Percentiles rank a stretch among this genome's conserved stretches.
Evolutionary conservation across 2,888 invertebrate genomes (phyloP).

Genomic region (Lochmaea crataegi): DNA sequence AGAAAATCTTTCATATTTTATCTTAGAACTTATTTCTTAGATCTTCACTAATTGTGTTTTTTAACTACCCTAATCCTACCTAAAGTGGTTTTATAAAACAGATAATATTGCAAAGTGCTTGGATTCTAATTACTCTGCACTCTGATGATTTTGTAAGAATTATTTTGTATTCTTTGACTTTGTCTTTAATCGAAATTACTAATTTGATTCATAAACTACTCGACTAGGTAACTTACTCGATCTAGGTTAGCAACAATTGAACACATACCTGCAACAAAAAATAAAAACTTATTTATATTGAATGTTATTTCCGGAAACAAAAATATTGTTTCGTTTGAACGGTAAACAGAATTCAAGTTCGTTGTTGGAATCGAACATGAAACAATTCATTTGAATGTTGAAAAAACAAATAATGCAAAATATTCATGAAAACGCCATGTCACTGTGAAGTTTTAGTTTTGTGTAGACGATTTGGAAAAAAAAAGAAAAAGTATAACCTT

Average conservation of each 20-base stretch:
- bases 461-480: not conserved
- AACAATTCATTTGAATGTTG: not conserved
- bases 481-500: not conserved
- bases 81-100: too few species aligned
- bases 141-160: too few species aligned
- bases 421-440: slow-evolving; percentile 12
- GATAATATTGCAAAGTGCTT: too few species aligned
- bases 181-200: too few species aligned
- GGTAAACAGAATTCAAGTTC: not conserved
- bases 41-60: too few species aligned
- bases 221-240: not conserved
- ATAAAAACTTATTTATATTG: not conserved
- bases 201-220: too few species aligned
- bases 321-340: not conserved
- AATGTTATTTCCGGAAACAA: not conserved
- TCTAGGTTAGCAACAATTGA: not conserved
- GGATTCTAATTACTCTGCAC: too few species aligned
- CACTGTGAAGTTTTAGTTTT: not conserved
- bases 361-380: not conserved
- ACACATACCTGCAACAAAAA: slow-evolving; percentile 16
- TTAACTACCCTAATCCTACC: too few species aligned
- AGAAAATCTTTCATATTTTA: too few species aligned
- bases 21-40: too few species aligned
- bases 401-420: slow-evolving; percentile 8
- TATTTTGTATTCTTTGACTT: too few species aligned